Base-by-base conservation (phyloP, 2,797 vertebrate species). In the Spondyliosoma cantharus region DNA sequence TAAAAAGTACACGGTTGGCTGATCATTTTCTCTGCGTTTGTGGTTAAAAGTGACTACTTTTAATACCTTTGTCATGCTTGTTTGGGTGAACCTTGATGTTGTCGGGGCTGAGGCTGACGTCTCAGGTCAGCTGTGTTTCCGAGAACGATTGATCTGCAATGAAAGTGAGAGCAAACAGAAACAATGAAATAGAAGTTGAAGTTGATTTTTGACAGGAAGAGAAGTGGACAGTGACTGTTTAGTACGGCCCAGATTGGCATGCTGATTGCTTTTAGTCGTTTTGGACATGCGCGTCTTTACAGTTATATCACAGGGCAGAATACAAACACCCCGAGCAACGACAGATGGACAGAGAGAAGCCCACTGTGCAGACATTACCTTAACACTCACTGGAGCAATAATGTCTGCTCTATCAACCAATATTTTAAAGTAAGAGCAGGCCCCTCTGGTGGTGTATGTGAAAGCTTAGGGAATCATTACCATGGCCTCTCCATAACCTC, bases 401-500 rank as follows among this genome's bases (percentile, higher is more conserved):
- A 90, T 37, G 58, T 37, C 65, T 13, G 7, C 74, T 32, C 74
- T 32, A 76, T 71, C 62, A 74, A 71, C 70, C 68, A 32, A 83
- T 88, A 81, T 85, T 76, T 86, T 80, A 85, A 81, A 49, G 54
- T 74, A 63, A 88, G 76, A 82, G 86, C 77, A 17, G 27, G 72
- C 83, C 87, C 81, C 87, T 86, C 71, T 43, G 77, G 80, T 87
- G 84, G 49, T 79, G 75, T 71, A 69, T 68, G 81, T 87, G 83
- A 73, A 88, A 45, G 88, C 89, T 89, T 61, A 74, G 71, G 83
- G 87, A 93, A 93, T 94, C 90, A 93, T 94, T 94, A 93, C 81
- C 81, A 65, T 86, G 90, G 90, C 92, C 93, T 91, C 93, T 78
- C 84, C 82, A 89, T 93, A 90, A 93, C 91, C 91, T 91, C 93